Base-by-base conservation (phyloP, 2,797 vertebrate genomes). In the Myotis daubentonii region DNA sequence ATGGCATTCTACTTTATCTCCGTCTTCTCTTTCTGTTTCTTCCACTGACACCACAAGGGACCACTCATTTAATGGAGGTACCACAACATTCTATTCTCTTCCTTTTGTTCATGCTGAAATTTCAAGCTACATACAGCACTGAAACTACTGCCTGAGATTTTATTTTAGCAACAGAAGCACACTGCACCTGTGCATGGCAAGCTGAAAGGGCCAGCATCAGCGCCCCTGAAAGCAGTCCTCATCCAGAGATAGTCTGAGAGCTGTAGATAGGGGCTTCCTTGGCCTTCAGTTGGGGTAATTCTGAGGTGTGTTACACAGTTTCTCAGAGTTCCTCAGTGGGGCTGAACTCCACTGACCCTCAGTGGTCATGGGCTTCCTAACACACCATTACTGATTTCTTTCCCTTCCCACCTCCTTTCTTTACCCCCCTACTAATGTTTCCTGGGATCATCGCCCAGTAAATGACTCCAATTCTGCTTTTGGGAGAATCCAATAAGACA, bases 141-240 rank as follows among this genome's bases (percentile, higher is more conserved):
- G 17, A 36, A 22, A 25, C 33, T 16, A 6, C 7, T 55, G 17
- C 12, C 23, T 19, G 10, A 62, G 1, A 25, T 76, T 74, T 38
- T 22, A 57, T 65, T 57, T 22, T 49, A 66, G 11, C 20, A 33
- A 36, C 20, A 65, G 47, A 66, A 47, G 25, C 8, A n/a, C 3
- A 15, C 6, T 23, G 30, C 8, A 23, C 20, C 44, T n/a, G 15
- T 62, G 7, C 16, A 22, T 4, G 3, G 30, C 25, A 33, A 66
- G 38, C 36, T 33, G 51, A 28, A 85, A 81, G 49, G 17, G 7
- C 33, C 55, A 11, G 19, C 17, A 0, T 33, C 8, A 38, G 9
- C 6, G 12, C 3, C 9, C 8, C 38, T 4, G 2, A 17, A 83
- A 17, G 33, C 5, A 1, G 0, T 76, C 38, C n/a, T 84, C n/a